Percentiles rank a stretch among this genome's conserved stretches.
Conservation (phyloP, 2,113 vertebrate species). For the Malurus elegans region DNA sequence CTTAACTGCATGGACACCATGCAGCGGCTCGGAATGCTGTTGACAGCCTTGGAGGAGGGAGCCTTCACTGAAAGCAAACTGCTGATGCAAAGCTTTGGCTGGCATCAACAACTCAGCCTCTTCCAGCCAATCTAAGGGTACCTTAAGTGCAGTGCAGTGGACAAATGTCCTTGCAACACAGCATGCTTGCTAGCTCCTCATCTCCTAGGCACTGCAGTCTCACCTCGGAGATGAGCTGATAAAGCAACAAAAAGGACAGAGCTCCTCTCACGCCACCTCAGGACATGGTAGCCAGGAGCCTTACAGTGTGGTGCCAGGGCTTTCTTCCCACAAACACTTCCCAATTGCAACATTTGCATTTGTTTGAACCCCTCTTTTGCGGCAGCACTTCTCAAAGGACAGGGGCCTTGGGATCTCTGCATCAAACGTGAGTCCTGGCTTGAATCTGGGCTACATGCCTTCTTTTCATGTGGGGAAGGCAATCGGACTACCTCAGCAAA, state of each 20-base stretch:
- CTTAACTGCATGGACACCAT: neutral
- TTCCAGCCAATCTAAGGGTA: neutral
- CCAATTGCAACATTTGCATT: neutral
- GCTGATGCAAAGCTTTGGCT: neutral
- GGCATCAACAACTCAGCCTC: neutral
- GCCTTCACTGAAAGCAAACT: neutral
- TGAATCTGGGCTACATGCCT: neutral
- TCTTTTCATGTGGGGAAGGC: neutral
- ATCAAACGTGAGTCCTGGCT: rapidly evolving
- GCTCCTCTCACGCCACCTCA: neutral
- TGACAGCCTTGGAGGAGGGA: neutral
- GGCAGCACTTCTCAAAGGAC: neutral
- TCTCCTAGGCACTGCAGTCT: neutral
- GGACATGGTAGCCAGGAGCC: neutral
- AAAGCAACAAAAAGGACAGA: neutral
- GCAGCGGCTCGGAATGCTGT: neutral
- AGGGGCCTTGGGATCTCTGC: neutral
- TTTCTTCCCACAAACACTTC: neutral
- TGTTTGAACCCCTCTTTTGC: neutral
- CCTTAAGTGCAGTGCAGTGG: neutral
- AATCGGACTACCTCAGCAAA: neutral
- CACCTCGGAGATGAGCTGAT: neutral
- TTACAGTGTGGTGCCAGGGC: neutral
- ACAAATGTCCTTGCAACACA: neutral
- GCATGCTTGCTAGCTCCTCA: rapidly evolving